Percentiles rank a stretch among this genome's conserved stretches.
Evolutionary conservation across 1,140 invertebrate species (phyloP).

Genomic region (Metaphire vulgaris): DNA sequence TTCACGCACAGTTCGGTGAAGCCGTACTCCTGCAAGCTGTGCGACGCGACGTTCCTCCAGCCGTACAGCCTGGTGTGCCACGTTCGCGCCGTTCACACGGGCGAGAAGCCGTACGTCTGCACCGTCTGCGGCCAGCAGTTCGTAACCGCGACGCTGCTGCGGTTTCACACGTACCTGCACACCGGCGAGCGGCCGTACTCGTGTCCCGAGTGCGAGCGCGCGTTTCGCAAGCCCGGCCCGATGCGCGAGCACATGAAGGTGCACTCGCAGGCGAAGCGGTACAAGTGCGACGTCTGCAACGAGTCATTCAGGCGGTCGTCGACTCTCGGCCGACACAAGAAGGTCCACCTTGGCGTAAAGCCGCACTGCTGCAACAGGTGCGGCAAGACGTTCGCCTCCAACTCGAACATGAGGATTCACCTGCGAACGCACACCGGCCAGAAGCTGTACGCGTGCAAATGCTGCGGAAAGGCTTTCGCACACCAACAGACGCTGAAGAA

Average conservation of each 20-base stretch:
- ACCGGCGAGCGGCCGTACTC: not conserved
- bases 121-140: not conserved
- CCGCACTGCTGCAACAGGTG: not conserved
- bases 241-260: not conserved
- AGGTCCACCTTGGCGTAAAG: not conserved
- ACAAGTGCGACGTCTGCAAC: not conserved
- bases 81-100: not conserved
- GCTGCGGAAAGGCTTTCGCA: slow-evolving; percentile 79
- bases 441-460: slow-evolving; percentile 89
- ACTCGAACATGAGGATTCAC: slow-evolving; percentile 86
- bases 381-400: slow-evolving; percentile 96
- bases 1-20: not conserved
- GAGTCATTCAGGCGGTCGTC: not conserved
- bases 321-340: not conserved
- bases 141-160: not conserved
- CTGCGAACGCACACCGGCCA: slow-evolving; percentile 94
- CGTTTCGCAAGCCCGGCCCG: not conserved
- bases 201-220: not conserved
- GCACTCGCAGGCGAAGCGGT: not conserved
- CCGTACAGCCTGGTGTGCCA: not conserved
- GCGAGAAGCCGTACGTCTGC: not conserved
- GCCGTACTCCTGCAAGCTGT: not conserved
- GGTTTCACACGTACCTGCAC: not conserved
- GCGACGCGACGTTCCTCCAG: not conserved
- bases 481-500: not conserved